Evolutionary conservation across 2,797 vertebrate genomes (phyloP).

Genomic region (Odontamblyopus rebecca): DNA sequence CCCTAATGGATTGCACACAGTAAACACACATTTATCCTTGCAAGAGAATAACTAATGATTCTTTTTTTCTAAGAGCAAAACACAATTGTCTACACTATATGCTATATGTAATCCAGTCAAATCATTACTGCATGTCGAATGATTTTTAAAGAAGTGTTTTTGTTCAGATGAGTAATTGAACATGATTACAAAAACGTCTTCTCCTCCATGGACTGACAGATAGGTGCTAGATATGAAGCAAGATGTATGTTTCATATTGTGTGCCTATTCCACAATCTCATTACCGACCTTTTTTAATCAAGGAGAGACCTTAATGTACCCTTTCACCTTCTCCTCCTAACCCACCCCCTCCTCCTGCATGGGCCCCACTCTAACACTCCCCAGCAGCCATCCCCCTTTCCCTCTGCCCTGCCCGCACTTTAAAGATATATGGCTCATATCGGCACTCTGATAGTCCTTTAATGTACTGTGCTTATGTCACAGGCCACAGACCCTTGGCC

Average conservation of each 20-base stretch:
- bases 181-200: constrained; percentile 20
- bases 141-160: constrained; percentile 1
- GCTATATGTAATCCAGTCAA: neutral
- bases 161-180: constrained; percentile 14
- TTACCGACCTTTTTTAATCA: constrained; percentile 77
- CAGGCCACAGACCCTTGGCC: constrained; percentile 77
- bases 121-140: neutral
- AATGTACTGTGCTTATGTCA: constrained; percentile 80
- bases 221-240: constrained; percentile 48
- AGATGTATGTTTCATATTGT: constrained; percentile 50
- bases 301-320: constrained; percentile 72
- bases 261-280: constrained; percentile 61
- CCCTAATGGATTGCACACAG: constrained; percentile 12
- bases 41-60: constrained; percentile 5
- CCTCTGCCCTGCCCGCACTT: constrained; percentile 58
- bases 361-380: constrained; percentile 38
- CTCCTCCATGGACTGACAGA: constrained; percentile 43
- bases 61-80: neutral
- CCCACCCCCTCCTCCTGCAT: constrained; percentile 48
- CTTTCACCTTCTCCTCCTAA: constrained; percentile 69
- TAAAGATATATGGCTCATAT: constrained; percentile 78
- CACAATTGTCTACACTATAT: neutral
- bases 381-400: constrained; percentile 38
- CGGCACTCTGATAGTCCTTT: constrained; percentile 75
- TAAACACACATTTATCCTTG: constrained; percentile 28